Evolutionary conservation across 2,113 vertebrate species (phyloP).

Genomic region (Python bivittatus): DNA sequence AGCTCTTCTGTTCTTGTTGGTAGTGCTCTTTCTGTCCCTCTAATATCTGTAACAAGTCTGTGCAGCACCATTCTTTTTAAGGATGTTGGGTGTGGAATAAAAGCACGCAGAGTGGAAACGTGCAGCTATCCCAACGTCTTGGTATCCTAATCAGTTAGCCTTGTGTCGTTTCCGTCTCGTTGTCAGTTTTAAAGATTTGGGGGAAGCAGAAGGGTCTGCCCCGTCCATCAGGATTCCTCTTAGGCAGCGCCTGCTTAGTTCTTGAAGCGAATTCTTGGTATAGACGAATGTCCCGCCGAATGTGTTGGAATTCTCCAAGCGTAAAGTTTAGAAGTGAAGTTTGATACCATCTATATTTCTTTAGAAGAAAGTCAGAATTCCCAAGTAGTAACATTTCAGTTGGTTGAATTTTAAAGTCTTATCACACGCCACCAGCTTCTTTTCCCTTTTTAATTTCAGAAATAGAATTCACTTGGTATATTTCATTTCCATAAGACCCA

Average conservation of each 20-base stretch:
- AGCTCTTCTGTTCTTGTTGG: not conserved
- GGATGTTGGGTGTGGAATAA: not conserved
- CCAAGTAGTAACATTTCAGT: not conserved
- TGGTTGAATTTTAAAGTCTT: not conserved
- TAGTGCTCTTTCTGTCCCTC: not conserved
- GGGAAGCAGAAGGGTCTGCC: not conserved
- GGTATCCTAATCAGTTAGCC: not conserved
- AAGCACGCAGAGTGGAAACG: not conserved
- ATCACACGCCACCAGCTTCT: not conserved
- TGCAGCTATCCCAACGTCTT: not conserved
- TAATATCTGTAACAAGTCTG: not conserved
- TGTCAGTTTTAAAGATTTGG: not conserved
- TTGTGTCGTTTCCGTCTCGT: not conserved
- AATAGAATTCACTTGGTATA: not conserved
- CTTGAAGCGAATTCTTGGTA: not conserved
- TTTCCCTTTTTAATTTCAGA: not conserved
- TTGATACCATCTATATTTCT: not conserved
- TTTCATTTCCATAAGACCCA: not conserved
- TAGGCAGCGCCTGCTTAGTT: not conserved
- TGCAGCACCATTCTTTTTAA: not conserved
- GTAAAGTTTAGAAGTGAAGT: not conserved
- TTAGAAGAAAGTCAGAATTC: not conserved
- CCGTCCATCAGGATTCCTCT: not conserved
- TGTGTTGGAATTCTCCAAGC: not conserved
- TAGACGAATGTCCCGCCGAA: not conserved